These are phyloP conservation scores for Hipparchia sbordonii DNA, from an alignment of 2,888 invertebrate genomes.

Conservation along the genomic window DNA sequence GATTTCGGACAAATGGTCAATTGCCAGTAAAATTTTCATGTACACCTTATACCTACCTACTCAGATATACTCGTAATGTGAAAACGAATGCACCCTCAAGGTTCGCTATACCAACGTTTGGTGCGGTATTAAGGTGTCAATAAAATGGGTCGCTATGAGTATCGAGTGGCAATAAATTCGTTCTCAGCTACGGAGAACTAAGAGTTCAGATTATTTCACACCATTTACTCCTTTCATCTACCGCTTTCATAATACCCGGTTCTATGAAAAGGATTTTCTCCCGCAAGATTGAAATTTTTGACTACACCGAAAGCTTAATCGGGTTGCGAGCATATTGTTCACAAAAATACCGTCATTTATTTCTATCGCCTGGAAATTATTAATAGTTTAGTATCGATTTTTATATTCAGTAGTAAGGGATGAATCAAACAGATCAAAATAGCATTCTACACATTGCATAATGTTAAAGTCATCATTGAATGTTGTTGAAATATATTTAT, in stretches of 20 bases:
- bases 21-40: too few species aligned
- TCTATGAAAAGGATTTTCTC: slow-evolving; percentile 69
- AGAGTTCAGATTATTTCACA: slow-evolving; percentile 80
- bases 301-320: slow-evolving; percentile 62
- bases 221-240: slow-evolving; percentile 80
- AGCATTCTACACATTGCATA: too few species aligned
- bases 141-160: slow-evolving; percentile 65
- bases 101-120: slow-evolving; percentile 18
- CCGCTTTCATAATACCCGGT: slow-evolving; percentile 73
- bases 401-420: too few species aligned
- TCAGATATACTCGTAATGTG: background rate
- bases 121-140: slow-evolving; percentile 66
- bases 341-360: slow-evolving; percentile 27
- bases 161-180: slow-evolving; percentile 77
- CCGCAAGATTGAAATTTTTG: slow-evolving; percentile 67
- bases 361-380: slow-evolving; percentile 7
- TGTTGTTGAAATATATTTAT: too few species aligned
- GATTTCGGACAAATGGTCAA: too few species aligned
- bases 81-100: slow-evolving; percentile 11
- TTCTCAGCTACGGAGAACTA: slow-evolving; percentile 77
- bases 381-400: background rate
- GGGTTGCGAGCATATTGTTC: slow-evolving; percentile 54
- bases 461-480: too few species aligned
- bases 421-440: too few species aligned
- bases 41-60: background rate